Evolutionary conservation across 2,797 vertebrate genomes (phyloP).

Genomic region (Cercopithecus petaurista): DNA sequence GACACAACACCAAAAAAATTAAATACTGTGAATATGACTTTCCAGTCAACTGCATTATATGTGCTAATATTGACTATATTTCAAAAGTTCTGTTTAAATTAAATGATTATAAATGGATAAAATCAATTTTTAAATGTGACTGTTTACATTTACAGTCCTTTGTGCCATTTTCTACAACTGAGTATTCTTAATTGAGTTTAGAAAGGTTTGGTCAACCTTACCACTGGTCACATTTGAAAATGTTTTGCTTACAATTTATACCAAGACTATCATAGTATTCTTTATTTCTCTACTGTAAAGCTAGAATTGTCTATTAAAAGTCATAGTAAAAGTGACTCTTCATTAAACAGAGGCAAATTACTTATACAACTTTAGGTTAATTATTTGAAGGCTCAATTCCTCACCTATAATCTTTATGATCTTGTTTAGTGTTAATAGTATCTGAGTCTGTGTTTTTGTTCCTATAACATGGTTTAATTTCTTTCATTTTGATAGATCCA

Average conservation of each 20-base stretch:
- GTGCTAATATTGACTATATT: neutral
- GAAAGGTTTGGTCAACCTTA: neutral
- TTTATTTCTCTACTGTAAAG: slow-evolving; percentile 11
- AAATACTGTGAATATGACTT: neutral
- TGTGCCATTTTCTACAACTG: neutral
- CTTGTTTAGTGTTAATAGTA: neutral
- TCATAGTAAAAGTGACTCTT: slow-evolving; percentile 9
- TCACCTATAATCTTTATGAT: neutral
- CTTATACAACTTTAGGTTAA: neutral
- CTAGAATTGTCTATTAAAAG: neutral
- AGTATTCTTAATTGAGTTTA: neutral
- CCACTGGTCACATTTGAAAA: neutral
- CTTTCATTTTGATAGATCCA: neutral
- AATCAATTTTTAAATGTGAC: neutral
- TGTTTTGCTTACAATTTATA: neutral
- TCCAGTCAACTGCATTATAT: neutral
- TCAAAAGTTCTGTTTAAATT: slow-evolving; percentile 22
- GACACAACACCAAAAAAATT: neutral
- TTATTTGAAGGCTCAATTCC: neutral
- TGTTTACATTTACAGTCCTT: neutral
- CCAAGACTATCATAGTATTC: neutral
- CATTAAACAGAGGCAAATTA: slow-evolving; percentile 25
- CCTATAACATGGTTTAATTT: neutral
- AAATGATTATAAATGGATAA: neutral
- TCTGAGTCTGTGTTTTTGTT: neutral